Percentiles rank a stretch among this genome's conserved stretches.
phyloP scores from a whole-genome alignment of 2,797 vertebrate species.

The Pogoniulus pusillus region DNA sequence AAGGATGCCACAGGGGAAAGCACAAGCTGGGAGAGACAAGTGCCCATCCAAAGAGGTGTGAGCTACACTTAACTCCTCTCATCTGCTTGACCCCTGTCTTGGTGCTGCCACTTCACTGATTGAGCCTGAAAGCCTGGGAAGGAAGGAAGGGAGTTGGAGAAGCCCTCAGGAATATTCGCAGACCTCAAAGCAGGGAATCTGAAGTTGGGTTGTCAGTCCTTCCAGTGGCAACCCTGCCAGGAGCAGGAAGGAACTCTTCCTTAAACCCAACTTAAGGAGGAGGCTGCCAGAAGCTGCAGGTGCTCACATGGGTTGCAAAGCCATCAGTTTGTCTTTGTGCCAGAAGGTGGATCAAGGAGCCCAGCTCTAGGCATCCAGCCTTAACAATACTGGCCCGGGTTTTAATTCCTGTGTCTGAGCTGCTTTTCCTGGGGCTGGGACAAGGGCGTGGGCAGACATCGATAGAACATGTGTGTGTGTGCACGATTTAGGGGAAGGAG shows the following conservation, averaged over 20 bases:
- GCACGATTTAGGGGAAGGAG: background rate
- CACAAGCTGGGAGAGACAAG: fast-evolving
- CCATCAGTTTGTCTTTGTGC: background rate
- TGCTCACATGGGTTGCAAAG: fast-evolving
- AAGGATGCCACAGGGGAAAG: background rate
- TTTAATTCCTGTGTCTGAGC: background rate
- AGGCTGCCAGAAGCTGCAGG: background rate
- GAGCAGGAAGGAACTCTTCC: too few relatives aligned
- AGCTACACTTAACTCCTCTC: background rate
- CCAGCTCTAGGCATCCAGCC: background rate
- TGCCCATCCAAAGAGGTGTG: background rate
- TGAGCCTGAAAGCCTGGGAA: background rate
- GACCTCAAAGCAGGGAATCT: background rate
- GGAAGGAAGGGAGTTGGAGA: background rate
- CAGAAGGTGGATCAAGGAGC: background rate
- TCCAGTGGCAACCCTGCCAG: background rate
- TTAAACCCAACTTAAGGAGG: fast-evolving
- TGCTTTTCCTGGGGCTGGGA: background rate
- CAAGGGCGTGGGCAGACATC: background rate
- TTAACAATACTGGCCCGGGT: background rate
- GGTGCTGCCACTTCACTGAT: background rate
- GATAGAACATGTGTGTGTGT: fast-evolving
- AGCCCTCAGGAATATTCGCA: background rate
- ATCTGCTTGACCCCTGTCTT: background rate
- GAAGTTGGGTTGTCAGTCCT: background rate